phyloP scores from a whole-genome alignment of 2,888 invertebrate genomes.

The Pegoplata infirma region DNA sequence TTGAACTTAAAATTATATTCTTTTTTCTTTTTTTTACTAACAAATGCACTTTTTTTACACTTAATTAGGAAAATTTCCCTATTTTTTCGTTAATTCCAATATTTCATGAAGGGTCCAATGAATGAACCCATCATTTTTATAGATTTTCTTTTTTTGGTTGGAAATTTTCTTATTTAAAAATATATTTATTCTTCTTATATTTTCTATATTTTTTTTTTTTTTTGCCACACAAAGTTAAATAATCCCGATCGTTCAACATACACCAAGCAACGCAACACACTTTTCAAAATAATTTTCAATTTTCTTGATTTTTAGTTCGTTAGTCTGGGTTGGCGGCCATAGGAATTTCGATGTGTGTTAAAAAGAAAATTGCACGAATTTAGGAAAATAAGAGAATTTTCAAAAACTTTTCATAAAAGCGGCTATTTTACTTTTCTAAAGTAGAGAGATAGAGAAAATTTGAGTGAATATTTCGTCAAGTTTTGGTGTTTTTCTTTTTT shows the following conservation, averaged over 20 bases:
- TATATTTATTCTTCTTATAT: conserved; percentile 39
- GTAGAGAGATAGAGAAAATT: neutral
- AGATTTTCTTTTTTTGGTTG: conserved; percentile 3
- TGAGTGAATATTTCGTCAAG: no score
- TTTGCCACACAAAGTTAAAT: conserved; percentile 71
- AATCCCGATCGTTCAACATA: conserved; percentile 70
- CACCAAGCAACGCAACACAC: conserved; percentile 64
- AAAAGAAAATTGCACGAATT: conserved; percentile 14
- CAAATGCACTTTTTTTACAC: conserved; percentile 53
- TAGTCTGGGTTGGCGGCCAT: conserved; percentile 50
- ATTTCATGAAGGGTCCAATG: conserved; percentile 23
- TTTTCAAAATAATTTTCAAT: conserved; percentile 56
- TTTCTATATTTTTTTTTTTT: conserved; percentile 44
- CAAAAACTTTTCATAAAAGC: neutral
- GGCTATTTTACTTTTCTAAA: neutral
- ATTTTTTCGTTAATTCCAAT: conserved; percentile 25
- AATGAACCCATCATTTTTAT: conserved; percentile 36
- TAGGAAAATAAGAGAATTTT: conserved; percentile 26
- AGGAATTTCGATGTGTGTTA: no score
- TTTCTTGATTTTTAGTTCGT: conserved; percentile 37
- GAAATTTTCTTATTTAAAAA: conserved; percentile 2
- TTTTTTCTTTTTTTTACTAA: conserved; percentile 28
- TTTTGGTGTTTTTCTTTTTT: no score
- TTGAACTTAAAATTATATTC: conserved; percentile 36
- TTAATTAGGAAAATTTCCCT: conserved; percentile 1